Evolutionary conservation across 1,140 invertebrate species (phyloP), one percentile per base, ranked within the genome.

Genomic region (Cydia amplana): DNA sequence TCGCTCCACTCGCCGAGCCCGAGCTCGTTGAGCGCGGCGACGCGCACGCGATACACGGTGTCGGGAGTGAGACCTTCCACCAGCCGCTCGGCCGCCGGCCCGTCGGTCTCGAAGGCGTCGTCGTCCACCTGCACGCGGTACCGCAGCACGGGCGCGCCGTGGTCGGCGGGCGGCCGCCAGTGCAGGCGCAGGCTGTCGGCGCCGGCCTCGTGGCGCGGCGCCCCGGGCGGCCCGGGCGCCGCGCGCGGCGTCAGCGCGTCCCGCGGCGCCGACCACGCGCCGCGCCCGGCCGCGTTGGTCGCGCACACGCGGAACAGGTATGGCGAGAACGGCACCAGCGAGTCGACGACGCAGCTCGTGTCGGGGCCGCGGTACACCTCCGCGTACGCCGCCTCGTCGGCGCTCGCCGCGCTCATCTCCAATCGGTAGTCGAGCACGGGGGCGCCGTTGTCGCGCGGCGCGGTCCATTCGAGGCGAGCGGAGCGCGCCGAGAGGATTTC

Each of bases 1-100:
- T 95, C 93, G 75, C 96, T 97, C 88, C 95, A 97, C 49, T 95
- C 93, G 18, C 97, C 97, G n/a, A 94, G 91, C 7, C 97, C 97
- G n/a, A 97, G 95, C 76, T 94, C 94, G 89, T 97, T 98, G 6
- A 97, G 94, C 51, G 97, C 97, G 88, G 97, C 96, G 32, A 97
- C 94, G 75, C 96, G 94, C 72, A 97, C 94, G 87, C 95, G 96
- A 83, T 95, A 95, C n/a, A 89, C 85, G 12, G 94, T 94, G 80
- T 95, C 94, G 3, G 95, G 94, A 32, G 84, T 83, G 28, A 95
- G 87, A 1, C 93, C 92, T 28, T 92, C 90, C 7, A 95, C 87
- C 0, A 92, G 90, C 72, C 93, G 93, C 67, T 94, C 93, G 3
- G 92, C 91, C 23, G 87, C 87, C 64, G 94, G 91, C 7, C 93